Percentiles rank a stretch among this genome's conserved stretches.
Evolutionary conservation across 2,797 vertebrate genomes (phyloP).

Genomic region (Macroramphosus scolopax): DNA sequence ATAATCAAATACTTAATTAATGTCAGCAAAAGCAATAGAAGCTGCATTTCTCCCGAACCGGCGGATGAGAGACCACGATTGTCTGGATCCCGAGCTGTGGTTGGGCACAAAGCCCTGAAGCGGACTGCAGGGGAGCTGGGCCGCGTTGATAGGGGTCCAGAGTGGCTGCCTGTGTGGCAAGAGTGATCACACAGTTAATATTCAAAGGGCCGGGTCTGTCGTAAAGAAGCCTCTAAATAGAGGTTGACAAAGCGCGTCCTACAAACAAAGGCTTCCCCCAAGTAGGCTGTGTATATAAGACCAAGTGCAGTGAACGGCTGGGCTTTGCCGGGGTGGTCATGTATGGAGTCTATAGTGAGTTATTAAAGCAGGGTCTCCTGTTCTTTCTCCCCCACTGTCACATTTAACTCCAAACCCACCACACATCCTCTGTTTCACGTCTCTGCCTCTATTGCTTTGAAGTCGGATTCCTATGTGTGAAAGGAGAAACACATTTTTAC

Average conservation of each 20-base stretch:
- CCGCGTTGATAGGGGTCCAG: constrained; percentile 45
- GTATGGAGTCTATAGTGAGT: constrained; percentile 71
- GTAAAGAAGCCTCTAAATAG: constrained; percentile 78
- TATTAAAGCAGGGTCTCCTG: constrained; percentile 72
- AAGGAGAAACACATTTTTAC: not conserved
- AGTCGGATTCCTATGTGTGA: not conserved
- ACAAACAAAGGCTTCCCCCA: constrained; percentile 72
- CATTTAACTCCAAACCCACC: constrained; percentile 32
- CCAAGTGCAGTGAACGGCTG: constrained; percentile 50
- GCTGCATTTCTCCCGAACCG: constrained; percentile 28
- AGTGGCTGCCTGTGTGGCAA: constrained; percentile 76
- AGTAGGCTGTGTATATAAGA: constrained; percentile 76
- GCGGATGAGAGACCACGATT: constrained; percentile 45
- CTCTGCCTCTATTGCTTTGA: constrained; percentile 8
- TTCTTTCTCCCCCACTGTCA: constrained; percentile 45
- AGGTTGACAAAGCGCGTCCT: constrained; percentile 76
- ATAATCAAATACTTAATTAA: too few relatives aligned
- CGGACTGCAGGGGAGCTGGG: constrained; percentile 46
- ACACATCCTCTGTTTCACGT: constrained; percentile 26
- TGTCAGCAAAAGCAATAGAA: too few relatives aligned
- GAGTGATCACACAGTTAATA: constrained; percentile 82
- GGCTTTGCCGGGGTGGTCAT: constrained; percentile 68
- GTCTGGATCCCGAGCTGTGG: constrained; percentile 50
- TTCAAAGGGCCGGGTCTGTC: constrained; percentile 75
- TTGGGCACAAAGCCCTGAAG: constrained; percentile 54